A percentile compares a stretch with the other conserved stretches of the same genome.
Evolutionary conservation across 2,888 invertebrate species (phyloP).

Genomic region (Rhamphomyia laevipes): DNA sequence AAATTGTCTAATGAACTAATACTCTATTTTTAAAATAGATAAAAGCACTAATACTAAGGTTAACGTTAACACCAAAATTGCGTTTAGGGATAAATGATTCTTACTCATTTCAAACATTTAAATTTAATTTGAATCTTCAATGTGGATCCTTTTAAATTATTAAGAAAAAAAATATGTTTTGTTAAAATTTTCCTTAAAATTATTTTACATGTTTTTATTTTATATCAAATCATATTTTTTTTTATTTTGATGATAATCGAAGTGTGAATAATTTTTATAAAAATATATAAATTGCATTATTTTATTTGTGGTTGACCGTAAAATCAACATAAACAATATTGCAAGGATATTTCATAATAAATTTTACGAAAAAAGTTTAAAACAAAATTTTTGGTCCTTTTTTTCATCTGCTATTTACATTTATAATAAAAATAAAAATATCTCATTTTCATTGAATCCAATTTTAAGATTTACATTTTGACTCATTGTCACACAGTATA

Average conservation of each 20-base stretch:
- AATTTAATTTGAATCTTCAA: too few species aligned
- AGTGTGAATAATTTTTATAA: neutral
- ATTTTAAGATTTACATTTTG: constrained; percentile 1
- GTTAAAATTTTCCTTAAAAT: too few species aligned
- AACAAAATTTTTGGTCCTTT: neutral
- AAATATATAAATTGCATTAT: neutral
- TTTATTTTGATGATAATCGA: neutral
- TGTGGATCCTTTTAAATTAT: too few species aligned
- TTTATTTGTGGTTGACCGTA: neutral
- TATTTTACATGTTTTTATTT: neutral
- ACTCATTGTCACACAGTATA: neutral
- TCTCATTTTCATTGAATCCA: neutral
- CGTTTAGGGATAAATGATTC: too few species aligned
- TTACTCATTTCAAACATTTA: too few species aligned
- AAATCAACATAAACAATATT: neutral
- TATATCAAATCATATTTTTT: neutral
- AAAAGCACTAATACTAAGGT: too few species aligned
- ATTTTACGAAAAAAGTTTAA: neutral
- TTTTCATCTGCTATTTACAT: too few species aligned
- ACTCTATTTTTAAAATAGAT: too few species aligned
- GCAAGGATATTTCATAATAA: neutral
- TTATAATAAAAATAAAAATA: neutral
- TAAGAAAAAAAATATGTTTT: too few species aligned
- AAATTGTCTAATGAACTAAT: too few species aligned
- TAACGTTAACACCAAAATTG: too few species aligned